These are phyloP conservation scores for Drosophila mimetica DNA, from an alignment of 2,888 invertebrate species.

Conservation along the genomic window DNA sequence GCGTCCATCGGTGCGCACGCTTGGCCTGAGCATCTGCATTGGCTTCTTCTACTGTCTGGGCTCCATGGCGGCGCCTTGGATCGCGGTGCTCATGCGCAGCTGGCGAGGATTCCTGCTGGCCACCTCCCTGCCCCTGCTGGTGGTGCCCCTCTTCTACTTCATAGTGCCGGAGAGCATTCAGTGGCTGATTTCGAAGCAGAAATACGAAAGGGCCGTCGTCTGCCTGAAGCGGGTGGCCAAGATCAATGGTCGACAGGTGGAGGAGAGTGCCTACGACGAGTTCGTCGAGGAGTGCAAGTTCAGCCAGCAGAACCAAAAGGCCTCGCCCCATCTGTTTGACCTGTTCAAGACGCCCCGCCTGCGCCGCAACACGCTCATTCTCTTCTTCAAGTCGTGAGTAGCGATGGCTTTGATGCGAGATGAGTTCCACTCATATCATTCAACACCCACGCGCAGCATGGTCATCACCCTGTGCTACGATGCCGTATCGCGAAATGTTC, in stretches of 20 bases:
- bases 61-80: slow-evolving; percentile 86
- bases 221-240: slow-evolving; percentile 86
- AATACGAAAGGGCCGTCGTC: slow-evolving; percentile 85
- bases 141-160: slow-evolving; percentile 85
- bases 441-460: slow-evolving; percentile 84
- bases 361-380: slow-evolving; percentile 84
- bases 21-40: slow-evolving; percentile 86
- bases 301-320: slow-evolving; percentile 59
- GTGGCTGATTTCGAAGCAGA: slow-evolving; percentile 86
- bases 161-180: slow-evolving; percentile 87
- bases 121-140: slow-evolving; percentile 85
- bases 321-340: slow-evolving; percentile 84
- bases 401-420: background rate
- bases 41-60: slow-evolving; percentile 87
- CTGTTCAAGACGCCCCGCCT: slow-evolving; percentile 86
- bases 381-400: slow-evolving; percentile 87
- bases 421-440: slow-evolving; percentile 1
- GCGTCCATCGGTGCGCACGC: slow-evolving; percentile 84
- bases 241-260: slow-evolving; percentile 85
- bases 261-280: slow-evolving; percentile 76
- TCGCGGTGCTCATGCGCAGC: slow-evolving; percentile 83
- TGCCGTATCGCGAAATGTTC: slow-evolving; percentile 86
- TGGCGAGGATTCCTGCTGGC: slow-evolving; percentile 86
- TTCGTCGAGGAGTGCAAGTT: slow-evolving; percentile 78
- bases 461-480: slow-evolving; percentile 87